These are phyloP conservation scores for Sparidentex hasta DNA, from an alignment of 2,797 vertebrate genomes.

Conservation along the genomic window DNA sequence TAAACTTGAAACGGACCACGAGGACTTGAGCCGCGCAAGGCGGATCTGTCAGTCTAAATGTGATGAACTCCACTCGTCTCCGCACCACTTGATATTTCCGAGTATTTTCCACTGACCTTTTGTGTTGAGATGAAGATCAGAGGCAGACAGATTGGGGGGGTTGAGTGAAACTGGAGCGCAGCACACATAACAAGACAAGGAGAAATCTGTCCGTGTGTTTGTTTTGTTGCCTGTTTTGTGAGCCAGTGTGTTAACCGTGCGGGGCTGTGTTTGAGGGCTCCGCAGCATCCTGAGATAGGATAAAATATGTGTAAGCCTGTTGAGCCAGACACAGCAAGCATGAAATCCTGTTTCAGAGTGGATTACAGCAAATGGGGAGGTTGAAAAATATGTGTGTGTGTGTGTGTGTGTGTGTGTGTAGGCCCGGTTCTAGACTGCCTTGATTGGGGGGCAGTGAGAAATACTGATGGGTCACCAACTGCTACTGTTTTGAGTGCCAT, in stretches of 20 bases:
- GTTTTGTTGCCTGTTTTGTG: conserved; percentile 15
- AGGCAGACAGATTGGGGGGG: conserved; percentile 45
- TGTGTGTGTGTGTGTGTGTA: not conserved
- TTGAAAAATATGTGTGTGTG: conserved; percentile 21
- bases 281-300: conserved; percentile 35
- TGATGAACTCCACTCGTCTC: conserved; percentile 23
- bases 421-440: too few species aligned
- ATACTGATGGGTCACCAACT: too few species aligned
- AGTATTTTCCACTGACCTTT: conserved; percentile 60
- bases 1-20: conserved; percentile 39
- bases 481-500: too few species aligned
- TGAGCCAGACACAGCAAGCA: conserved; percentile 66
- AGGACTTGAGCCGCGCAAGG: conserved; percentile 15
- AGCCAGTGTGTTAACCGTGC: conserved; percentile 13
- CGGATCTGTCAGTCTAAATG: conserved; percentile 32
- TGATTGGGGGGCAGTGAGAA: too few species aligned
- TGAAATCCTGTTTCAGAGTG: conserved; percentile 77
- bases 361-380: conserved; percentile 50
- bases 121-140: conserved; percentile 43
- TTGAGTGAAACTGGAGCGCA: conserved; percentile 42
- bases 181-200: conserved; percentile 25
- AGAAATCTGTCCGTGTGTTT: conserved; percentile 7
- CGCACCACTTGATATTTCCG: conserved; percentile 61
- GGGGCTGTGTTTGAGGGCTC: conserved; percentile 41
- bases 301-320: conserved; percentile 70